Percentiles rank a stretch among this genome's conserved stretches.
phyloP scores from a whole-genome alignment of 2,797 vertebrate species.

The Pseudomugil gertrudae region DNA sequence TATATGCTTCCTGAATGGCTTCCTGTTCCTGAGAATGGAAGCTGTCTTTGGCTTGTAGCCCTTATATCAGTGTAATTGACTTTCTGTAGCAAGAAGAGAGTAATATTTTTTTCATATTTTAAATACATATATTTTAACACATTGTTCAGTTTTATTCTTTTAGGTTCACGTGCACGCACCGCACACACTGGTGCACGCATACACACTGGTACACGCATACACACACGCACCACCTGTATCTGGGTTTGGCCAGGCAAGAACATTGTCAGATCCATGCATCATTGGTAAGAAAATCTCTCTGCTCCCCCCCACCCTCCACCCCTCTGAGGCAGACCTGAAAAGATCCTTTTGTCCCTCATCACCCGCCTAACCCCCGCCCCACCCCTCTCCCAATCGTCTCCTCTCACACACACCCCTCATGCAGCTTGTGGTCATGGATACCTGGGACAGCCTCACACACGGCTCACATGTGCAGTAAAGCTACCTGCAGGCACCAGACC shows the following conservation, averaged over 20 bases:
- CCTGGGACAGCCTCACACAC: constrained; percentile 72
- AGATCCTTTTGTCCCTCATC: constrained; percentile 82
- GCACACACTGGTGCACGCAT: no score
- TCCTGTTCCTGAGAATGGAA: constrained; percentile 52
- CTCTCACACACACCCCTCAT: constrained; percentile 57
- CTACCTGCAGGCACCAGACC: constrained; percentile 74
- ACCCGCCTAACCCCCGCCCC: constrained; percentile 45
- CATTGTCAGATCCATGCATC: constrained; percentile 85
- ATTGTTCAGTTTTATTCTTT: no score
- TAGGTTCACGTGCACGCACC: no score
- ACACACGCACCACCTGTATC: constrained; percentile 42
- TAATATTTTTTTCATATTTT: no score
- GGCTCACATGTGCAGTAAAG: constrained; percentile 63
- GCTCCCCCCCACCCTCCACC: constrained; percentile 49
- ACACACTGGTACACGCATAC: constrained; percentile 3
- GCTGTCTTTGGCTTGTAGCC: constrained; percentile 39
- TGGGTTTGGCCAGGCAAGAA: constrained; percentile 71
- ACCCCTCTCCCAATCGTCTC: constrained; percentile 12
- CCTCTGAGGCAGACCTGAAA: constrained; percentile 77
- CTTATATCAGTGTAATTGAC: constrained; percentile 36
- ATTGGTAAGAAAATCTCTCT: constrained; percentile 83
- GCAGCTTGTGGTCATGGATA: constrained; percentile 74
- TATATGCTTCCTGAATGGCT: constrained; percentile 71
- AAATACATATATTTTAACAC: no score
- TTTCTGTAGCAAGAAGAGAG: no score